Evolutionary conservation across 2,113 vertebrate species (phyloP).

Genomic region (Tachuris rubrigastra): DNA sequence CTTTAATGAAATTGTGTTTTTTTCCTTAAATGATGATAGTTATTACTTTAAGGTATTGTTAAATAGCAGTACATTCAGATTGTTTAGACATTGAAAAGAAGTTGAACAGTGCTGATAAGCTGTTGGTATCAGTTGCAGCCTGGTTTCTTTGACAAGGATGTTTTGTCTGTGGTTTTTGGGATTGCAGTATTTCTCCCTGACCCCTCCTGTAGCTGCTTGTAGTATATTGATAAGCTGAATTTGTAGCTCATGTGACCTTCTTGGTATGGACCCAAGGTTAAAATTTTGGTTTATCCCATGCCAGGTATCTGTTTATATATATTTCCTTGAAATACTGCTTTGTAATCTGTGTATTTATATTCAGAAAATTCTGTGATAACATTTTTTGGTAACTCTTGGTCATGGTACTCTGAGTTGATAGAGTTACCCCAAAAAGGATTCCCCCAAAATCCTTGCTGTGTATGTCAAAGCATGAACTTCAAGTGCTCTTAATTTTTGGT

Average conservation of each 20-base stretch:
- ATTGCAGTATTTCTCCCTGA: background rate
- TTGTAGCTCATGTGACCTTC: background rate
- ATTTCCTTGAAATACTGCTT: background rate
- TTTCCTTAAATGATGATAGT: background rate
- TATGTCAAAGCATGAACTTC: background rate
- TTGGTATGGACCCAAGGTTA: background rate
- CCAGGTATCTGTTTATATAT: background rate
- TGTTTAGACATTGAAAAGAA: background rate
- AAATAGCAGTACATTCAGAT: background rate
- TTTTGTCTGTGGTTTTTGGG: background rate
- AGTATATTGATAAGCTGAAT: background rate
- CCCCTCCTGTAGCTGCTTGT: background rate
- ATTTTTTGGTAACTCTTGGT: background rate
- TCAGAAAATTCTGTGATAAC: background rate
- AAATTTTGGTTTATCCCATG: background rate
- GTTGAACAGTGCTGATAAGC: background rate
- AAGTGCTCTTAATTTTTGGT: background rate
- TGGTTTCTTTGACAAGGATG: background rate
- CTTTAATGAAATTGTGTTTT: background rate
- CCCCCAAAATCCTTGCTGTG: background rate
- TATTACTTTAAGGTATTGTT: background rate
- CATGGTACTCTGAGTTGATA: background rate
- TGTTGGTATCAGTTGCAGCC: background rate
- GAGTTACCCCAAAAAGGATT: background rate
- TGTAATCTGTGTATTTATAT: background rate